Conservation (phyloP, 2,113 vertebrate species). For the Castor canadensis region DNA sequence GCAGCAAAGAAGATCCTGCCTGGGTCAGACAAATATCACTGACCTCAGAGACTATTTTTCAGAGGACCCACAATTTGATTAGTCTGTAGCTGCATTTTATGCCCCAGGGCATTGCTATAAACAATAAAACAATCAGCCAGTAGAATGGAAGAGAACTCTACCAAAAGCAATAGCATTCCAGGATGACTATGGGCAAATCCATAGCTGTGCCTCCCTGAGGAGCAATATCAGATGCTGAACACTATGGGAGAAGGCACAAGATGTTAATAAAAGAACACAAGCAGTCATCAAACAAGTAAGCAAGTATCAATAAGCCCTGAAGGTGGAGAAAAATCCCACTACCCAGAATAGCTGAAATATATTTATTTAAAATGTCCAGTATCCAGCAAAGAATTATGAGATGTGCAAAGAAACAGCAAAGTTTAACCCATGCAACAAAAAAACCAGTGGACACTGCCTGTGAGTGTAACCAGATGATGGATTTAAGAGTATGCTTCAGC, state of each 20-base stretch:
- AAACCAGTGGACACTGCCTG: background rate
- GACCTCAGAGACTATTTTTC: background rate
- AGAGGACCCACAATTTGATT: background rate
- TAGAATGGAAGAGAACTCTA: background rate
- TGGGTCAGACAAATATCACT: background rate
- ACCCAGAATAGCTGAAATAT: background rate
- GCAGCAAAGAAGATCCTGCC: background rate
- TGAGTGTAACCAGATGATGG: background rate
- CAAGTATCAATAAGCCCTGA: background rate
- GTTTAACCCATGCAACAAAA: background rate
- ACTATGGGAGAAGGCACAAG: background rate
- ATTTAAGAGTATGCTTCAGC: background rate
- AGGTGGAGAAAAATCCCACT: background rate
- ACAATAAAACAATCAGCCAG: conserved; percentile 13
- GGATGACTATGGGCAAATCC: background rate
- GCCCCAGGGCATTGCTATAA: background rate
- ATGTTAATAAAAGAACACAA: background rate
- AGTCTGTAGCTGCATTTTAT: background rate
- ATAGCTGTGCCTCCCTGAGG: background rate
- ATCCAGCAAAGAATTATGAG: background rate
- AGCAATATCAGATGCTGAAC: background rate
- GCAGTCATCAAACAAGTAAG: background rate
- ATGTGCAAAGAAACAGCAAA: conserved; percentile 8
- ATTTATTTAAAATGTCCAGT: background rate
- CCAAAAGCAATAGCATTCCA: background rate